Evolutionary conservation across 2,888 invertebrate genomes (phyloP), one percentile per base, ranked within the genome.

Genomic region (Carpatolechia fugitivella): DNA sequence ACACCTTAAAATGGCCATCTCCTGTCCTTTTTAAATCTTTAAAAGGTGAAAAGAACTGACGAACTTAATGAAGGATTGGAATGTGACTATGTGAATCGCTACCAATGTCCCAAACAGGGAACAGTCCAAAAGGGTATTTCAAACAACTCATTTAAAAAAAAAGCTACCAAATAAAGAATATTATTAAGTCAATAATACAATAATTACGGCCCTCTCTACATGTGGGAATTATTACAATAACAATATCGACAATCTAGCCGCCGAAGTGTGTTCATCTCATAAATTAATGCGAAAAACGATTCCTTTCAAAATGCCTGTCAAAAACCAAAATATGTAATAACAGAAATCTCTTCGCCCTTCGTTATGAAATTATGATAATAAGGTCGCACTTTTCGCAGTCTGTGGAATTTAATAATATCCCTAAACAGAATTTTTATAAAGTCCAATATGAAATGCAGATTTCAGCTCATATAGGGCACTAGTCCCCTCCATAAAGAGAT

Each of bases 331-430:
- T 81, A 82, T 76, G 79, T 81, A 70, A 70, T 86, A 87, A 85
- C 82, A 84, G 81, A 82, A 84, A 82, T 80, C 76, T 72, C 72
- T 70, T 70, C 80, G 66, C 82, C 85, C 83, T 78, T 81, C 75
- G 78, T 81, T 88, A 85, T 83, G 82, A 82, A 84, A 86, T 86
- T 88, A 88, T 86, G 84, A 70, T 83, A 85, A 85, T 82, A 56
- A 14, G 13, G 10, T 14, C 20, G 30, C 31, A 47, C 20, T 31
- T 14, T 11, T 31, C 11, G 1, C 47, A 31, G 14, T 24, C 18
- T 4, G 11, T 3, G n/a, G 20, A 49, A 36, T 49, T 49, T 49
- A 1, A 36, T 18, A 49, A 24, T 20, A 20, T n/a, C 11, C 36
- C n/a, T 18, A 20, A 31, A 2, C 13, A 8, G 10, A n/a, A 20